Conservation (phyloP, 2,888 invertebrate genomes). For the Microplitis manilae region DNA sequence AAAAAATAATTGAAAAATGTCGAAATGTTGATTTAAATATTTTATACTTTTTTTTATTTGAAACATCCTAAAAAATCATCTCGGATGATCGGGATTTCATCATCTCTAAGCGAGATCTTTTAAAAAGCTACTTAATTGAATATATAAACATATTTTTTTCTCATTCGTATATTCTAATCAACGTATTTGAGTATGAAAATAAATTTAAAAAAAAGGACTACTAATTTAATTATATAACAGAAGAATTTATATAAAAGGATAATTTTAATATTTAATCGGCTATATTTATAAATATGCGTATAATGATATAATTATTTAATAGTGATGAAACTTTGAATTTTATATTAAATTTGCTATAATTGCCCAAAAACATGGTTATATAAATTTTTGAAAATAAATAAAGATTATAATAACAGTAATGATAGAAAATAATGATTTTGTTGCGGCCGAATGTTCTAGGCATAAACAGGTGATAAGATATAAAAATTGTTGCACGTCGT, state of each 20-base stretch:
- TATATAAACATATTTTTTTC: neutral
- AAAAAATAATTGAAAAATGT: neutral
- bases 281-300: neutral
- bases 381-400: neutral
- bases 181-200: neutral
- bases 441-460: neutral
- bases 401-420: neutral
- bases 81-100: neutral
- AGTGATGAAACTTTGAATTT: neutral
- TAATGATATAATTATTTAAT: neutral
- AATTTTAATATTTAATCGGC: neutral
- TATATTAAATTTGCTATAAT: neutral
- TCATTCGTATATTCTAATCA: neutral
- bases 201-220: neutral
- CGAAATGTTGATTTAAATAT: neutral
- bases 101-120: neutral
- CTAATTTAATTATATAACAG: neutral
- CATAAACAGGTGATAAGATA: neutral
- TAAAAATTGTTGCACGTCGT: slow-evolving; percentile 14
- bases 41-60: neutral
- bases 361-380: neutral
- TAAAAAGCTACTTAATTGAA: neutral
- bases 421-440: neutral
- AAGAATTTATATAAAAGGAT: neutral
- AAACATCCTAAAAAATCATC: neutral